Evolutionary conservation across 2,113 vertebrate species (phyloP).

Genomic region (Catharus minimus): DNA sequence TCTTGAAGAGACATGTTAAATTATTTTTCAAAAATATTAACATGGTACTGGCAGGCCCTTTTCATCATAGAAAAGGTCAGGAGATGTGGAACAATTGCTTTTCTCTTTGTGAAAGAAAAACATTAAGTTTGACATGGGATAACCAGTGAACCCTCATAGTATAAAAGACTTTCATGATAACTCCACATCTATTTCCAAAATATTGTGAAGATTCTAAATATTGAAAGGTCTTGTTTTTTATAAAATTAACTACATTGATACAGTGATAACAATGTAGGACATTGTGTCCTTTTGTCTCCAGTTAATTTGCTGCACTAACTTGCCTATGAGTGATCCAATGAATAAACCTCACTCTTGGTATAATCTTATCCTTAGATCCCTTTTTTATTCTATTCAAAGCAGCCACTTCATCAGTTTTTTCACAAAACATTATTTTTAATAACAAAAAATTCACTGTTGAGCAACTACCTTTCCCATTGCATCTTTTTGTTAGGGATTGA

Average conservation of each 20-base stretch:
- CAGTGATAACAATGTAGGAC: neutral
- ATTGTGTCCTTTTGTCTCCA: neutral
- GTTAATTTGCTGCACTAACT: neutral
- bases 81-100: neutral
- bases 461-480: neutral
- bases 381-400: neutral
- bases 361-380: neutral
- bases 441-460: rapidly evolving
- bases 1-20: neutral
- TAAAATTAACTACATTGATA: neutral
- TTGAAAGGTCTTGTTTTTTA: neutral
- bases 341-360: neutral
- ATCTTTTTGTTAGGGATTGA: neutral
- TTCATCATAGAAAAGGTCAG: neutral
- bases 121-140: neutral
- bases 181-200: neutral
- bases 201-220: neutral
- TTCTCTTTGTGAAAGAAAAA: neutral
- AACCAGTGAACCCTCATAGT: neutral
- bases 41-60: neutral
- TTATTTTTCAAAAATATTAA: neutral
- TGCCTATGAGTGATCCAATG: neutral
- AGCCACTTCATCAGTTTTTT: neutral
- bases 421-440: neutral
- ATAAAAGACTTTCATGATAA: neutral